Base-by-base conservation (phyloP, 2,797 vertebrate genomes). In the Hylomyscus alleni region DNA sequence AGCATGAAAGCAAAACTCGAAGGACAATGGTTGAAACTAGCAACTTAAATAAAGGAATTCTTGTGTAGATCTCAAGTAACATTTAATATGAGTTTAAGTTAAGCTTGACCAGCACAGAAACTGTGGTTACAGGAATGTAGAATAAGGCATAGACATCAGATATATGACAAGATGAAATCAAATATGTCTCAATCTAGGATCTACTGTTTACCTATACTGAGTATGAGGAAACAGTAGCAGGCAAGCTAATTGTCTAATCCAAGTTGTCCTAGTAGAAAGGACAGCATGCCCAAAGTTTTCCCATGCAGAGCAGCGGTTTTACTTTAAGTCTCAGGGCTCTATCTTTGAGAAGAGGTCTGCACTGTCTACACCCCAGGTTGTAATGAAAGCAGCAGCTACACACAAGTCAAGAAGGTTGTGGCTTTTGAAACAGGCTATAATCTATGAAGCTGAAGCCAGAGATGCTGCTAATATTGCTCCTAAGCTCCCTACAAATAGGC, bases 331-430 rank as follows among this genome's bases (percentile, higher is more conserved):
- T 96, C 73, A 95, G 81, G 77, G 40, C 67, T 91, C 62, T 83
- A 62, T 91, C 89, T 77, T n/a, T 94, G 62, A 95, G 67, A 94
- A 96, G 67, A 96, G 90, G 52, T 56, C 84, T 96, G 91, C 65
- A 60, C 24, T 4, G 24, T 82, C 83, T 52, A 95, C 26, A 93
- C n/a, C 73, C 58, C 58, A 90, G 11, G 29, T 93, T 44, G 34
- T 84, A 97, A 82, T 94, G 44, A 97, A 94, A 69, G 60, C 65
- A 96, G 89, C 90, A 94, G 26, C 89, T 95, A 89, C 22, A 62
- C 62, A 80, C 1, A 3, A 96, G 80, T 84, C 90, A 90, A 65
- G 72, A 92, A 94, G 86, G 72, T 44, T n/a, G 40, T 13, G 20
- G 20, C 56, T 50, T 77, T 58, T 94, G 77, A 97, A 90, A 40